Base-by-base conservation (phyloP, 1,140 invertebrate species). In the Calliphora vicina region DNA sequence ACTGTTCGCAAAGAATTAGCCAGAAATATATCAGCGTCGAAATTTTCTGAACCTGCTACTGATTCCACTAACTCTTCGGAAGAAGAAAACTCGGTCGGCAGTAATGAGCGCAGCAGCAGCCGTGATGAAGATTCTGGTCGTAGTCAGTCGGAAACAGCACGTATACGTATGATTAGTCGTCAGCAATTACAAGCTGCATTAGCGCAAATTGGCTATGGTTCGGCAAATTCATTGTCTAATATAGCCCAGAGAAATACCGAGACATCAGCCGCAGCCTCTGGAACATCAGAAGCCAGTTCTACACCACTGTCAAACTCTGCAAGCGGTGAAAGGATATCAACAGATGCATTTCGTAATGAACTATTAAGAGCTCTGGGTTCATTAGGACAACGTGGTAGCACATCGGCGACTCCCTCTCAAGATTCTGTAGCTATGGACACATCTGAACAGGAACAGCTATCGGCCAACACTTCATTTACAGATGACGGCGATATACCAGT, bases 161-260 rank as follows among this genome's bases (percentile, higher is more conserved):
- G 87, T n/a, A 90, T 90, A 74, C 87, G 89, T 0, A 86, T 87
- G 72, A 90, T 90, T 6, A 90, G 87, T 82, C 89, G 89, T 12
- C 88, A 89, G 17, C 89, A 90, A 80, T 57, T 90, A 71, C 88
- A 87, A 13, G 87, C 87, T 61, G 89, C 89, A 1, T 82, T 90
- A 42, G 85, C 87, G 0, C 86, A 87, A 73, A 88, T 87, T 10
- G 85, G 85, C 23, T 35, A 20, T 23, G 67, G 81, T 43, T 88
- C 89, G 25, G 86, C 89, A 5, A 90, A 90, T 81, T 90, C 89
- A 10, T 81, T 90, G 0, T 89, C 88, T 0, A 90, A 86, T 50
- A 90, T 90, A 61, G 89, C 89, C 1, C 87, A 90, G 78, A 83
- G 89, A 1, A 87, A 89, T 84, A 85, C 85, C 23, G 88, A 88